These are phyloP conservation scores for Euura saliciscinereae DNA, from an alignment of 1,140 invertebrate genomes.

Conservation along the genomic window DNA sequence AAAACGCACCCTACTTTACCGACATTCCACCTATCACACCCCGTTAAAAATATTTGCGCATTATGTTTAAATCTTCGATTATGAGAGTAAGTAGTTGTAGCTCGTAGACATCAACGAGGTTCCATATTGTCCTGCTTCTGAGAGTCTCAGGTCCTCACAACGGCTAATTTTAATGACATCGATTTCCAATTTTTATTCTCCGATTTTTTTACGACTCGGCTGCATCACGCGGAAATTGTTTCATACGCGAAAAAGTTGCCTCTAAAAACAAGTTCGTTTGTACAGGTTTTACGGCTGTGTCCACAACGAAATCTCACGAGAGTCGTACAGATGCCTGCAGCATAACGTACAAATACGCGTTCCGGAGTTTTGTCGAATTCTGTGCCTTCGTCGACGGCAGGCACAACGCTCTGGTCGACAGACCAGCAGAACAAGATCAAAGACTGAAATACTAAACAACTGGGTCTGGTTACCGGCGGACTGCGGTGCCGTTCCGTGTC, in stretches of 20 bases:
- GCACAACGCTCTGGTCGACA: not conserved
- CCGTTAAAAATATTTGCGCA: too few species aligned
- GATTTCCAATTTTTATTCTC: too few species aligned
- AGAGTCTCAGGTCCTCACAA: too few species aligned
- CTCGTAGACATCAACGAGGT: not conserved
- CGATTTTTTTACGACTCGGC: not conserved
- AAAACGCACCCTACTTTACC: too few species aligned
- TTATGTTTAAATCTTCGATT: too few species aligned
- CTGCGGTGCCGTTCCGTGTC: not conserved
- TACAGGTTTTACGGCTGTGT: not conserved
- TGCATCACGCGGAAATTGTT: not conserved
- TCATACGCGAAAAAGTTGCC: not conserved
- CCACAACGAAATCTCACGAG: not conserved
- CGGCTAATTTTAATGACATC: too few species aligned
- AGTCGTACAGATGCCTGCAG: not conserved
- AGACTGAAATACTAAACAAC: conserved; percentile 13
- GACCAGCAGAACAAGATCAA: conserved; percentile 6
- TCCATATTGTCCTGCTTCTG: not conserved
- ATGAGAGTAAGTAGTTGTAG: too few species aligned
- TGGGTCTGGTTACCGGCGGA: not conserved
- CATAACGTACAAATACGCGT: not conserved
- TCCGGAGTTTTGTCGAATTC: not conserved
- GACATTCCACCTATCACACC: too few species aligned
- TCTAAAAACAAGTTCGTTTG: not conserved
- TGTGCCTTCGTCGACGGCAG: not conserved